Conservation (phyloP, 2,888 invertebrate species). For the Bedellia somnulentella region DNA sequence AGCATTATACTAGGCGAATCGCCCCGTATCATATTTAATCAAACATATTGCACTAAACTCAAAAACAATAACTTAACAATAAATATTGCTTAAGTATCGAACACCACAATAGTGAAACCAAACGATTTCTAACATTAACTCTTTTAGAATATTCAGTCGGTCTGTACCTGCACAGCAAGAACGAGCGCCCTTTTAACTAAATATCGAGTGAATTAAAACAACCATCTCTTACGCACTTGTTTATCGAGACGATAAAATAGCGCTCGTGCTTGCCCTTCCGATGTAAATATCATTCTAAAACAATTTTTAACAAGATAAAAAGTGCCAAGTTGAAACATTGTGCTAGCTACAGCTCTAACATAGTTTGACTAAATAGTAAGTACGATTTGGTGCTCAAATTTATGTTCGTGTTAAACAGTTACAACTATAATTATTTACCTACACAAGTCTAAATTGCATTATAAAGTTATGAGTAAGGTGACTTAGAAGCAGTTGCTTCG, state of each 20-base stretch:
- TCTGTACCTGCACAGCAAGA: too few species aligned
- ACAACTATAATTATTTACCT: constrained; percentile 50
- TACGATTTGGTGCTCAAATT: constrained; percentile 61
- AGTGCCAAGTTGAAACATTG: constrained; percentile 27
- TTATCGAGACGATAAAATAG: too few species aligned
- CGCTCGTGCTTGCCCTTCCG: too few species aligned
- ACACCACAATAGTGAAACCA: constrained; percentile 38
- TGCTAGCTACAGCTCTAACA: constrained; percentile 31
- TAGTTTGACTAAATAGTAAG: constrained; percentile 59
- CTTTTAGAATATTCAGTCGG: constrained; percentile 46
- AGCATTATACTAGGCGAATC: too few species aligned
- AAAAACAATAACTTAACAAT: constrained; percentile 53
- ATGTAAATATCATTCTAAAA: constrained; percentile 41
- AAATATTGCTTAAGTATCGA: constrained; percentile 56
- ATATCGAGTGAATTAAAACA: too few species aligned
- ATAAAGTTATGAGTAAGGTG: constrained; percentile 4
- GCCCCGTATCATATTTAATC: constrained; percentile 52
- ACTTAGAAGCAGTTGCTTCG: constrained; percentile 3
- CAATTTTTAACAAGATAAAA: constrained; percentile 28
- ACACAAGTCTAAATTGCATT: constrained; percentile 19
- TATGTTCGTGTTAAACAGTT: constrained; percentile 35
- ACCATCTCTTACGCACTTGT: too few species aligned
- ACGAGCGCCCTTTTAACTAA: too few species aligned
- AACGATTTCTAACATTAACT: too few species aligned
- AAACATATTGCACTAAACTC: constrained; percentile 56